A percentile compares a stretch with the other conserved stretches of the same genome.
Evolutionary conservation across 2,113 vertebrate species (phyloP).

Genomic region (Trachemys scripta): DNA sequence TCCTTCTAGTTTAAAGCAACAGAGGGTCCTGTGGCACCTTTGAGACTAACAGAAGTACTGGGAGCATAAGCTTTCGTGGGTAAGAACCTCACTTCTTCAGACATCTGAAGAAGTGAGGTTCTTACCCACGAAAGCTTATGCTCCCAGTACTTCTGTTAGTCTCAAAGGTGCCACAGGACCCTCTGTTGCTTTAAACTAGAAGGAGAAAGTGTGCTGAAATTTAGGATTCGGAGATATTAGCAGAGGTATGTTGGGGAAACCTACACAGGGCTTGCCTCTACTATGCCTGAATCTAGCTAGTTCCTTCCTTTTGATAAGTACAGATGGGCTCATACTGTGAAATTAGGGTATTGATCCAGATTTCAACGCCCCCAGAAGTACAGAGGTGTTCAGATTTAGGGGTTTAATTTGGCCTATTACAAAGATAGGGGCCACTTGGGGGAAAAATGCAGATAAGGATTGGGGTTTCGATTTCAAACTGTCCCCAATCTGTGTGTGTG

Average conservation of each 20-base stretch:
- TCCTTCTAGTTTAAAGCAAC: background rate
- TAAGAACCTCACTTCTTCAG: too few relatives aligned
- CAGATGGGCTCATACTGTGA: slow-evolving; percentile 30
- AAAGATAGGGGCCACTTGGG: background rate
- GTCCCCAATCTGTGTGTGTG: too few relatives aligned
- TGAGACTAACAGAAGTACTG: too few relatives aligned
- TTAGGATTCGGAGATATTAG: background rate
- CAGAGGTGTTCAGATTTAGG: background rate
- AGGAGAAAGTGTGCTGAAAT: background rate
- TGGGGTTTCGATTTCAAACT: slow-evolving; percentile 17
- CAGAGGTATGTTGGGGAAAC: background rate
- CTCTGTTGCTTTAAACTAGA: background rate
- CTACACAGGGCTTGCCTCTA: background rate
- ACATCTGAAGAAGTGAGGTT: too few relatives aligned
- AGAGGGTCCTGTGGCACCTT: too few relatives aligned
- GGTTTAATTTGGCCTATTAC: background rate
- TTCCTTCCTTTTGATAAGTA: background rate
- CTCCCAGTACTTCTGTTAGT: too few relatives aligned
- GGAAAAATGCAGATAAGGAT: background rate
- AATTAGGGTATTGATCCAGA: background rate
- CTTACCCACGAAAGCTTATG: too few relatives aligned
- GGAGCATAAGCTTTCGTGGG: too few relatives aligned
- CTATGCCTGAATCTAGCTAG: background rate
- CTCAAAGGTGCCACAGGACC: too few relatives aligned
- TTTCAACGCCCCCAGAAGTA: background rate